Evolutionary conservation across 1,140 invertebrate species (phyloP).

Genomic region (Euwallacea similis): DNA sequence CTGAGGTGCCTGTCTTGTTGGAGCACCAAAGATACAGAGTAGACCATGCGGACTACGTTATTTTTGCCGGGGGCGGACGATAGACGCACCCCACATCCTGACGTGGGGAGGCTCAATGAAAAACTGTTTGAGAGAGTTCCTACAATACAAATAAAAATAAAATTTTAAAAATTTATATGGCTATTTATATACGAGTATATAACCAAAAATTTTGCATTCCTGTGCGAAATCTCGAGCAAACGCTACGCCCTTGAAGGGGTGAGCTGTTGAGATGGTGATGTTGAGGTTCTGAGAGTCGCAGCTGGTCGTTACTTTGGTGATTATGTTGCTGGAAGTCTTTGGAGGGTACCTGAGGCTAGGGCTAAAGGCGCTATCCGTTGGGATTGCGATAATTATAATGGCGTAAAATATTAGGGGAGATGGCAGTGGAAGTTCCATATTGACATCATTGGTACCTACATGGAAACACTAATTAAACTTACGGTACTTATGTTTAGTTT

Average conservation of each 20-base stretch:
- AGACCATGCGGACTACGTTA: slow-evolving; percentile 58
- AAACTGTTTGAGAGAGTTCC: slow-evolving; percentile 56
- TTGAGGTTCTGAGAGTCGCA: slow-evolving; percentile 50
- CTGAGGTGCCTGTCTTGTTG: slow-evolving; percentile 72
- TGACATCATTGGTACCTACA: neutral
- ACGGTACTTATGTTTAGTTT: neutral
- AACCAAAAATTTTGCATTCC: slow-evolving; percentile 64
- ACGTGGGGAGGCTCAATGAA: slow-evolving; percentile 62
- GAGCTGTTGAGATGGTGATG: slow-evolving; percentile 55
- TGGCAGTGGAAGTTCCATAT: neutral
- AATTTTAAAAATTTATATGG: neutral
- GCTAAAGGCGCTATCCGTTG: slow-evolving; percentile 36
- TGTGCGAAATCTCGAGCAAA: slow-evolving; percentile 72
- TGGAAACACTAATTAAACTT: neutral
- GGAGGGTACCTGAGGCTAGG: slow-evolving; percentile 41
- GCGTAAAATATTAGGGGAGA: neutral
- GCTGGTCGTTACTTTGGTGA: slow-evolving; percentile 41
- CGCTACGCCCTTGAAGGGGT: slow-evolving; percentile 67
- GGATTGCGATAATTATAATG: neutral
- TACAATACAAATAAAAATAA: slow-evolving; percentile 9
- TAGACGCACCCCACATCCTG: slow-evolving; percentile 67
- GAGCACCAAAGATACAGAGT: slow-evolving; percentile 65
- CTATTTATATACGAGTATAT: slow-evolving; percentile 22
- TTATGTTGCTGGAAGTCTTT: slow-evolving; percentile 44
- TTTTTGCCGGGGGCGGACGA: slow-evolving; percentile 55